A percentile compares a stretch with the other conserved stretches of the same genome.
Evolutionary conservation across 2,113 vertebrate species (phyloP).

Genomic region (Nyctereutes procyonoides): DNA sequence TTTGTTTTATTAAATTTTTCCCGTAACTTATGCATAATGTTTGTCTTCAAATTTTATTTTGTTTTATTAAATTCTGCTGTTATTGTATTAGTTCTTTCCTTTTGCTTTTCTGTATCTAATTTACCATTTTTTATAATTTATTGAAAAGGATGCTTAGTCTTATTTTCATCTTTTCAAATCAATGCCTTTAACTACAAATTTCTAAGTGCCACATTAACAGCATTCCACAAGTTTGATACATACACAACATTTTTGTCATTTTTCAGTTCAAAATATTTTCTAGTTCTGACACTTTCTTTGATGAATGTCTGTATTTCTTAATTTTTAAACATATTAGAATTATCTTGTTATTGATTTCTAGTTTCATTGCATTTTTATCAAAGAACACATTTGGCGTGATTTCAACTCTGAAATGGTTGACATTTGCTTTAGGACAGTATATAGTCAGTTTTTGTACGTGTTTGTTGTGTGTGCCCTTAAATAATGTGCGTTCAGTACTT

Average conservation of each 20-base stretch:
- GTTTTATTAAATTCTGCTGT: constrained; percentile 9
- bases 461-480: background rate
- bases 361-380: background rate
- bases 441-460: background rate
- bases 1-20: constrained; percentile 7
- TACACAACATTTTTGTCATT: background rate
- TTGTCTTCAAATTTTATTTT: background rate
- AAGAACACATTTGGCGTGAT: background rate
- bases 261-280: constrained; percentile 24
- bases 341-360: constrained; percentile 6
- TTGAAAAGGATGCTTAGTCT: background rate
- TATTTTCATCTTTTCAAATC: background rate
- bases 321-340: constrained; percentile 14
- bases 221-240: background rate
- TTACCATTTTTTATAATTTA: background rate
- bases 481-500: background rate
- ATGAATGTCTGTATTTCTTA: background rate
- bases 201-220: background rate
- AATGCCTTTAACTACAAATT: background rate
- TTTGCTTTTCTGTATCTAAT: background rate
- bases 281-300: constrained; percentile 11
- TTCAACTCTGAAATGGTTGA: background rate
- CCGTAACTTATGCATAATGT: background rate
- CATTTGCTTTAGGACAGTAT: background rate
- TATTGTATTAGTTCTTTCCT: constrained; percentile 10